A percentile compares a stretch with the other conserved stretches of the same genome.
These are phyloP conservation scores for Elmis aenea DNA, from an alignment of 2,888 invertebrate species.

Conservation along the genomic window DNA sequence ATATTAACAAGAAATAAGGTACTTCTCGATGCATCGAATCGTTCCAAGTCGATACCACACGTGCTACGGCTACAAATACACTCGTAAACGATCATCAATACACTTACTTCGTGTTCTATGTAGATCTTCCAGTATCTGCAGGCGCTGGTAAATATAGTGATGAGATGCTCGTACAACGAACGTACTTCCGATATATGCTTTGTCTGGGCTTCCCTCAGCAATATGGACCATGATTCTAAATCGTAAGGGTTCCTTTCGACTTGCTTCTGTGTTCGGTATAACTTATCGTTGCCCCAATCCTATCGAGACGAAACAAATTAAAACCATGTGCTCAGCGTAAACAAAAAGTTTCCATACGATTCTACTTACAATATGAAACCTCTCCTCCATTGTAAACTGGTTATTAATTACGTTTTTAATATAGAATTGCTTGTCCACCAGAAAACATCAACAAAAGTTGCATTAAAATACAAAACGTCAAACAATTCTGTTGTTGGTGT, in stretches of 20 bases:
- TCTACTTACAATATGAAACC: conserved; percentile 22
- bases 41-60: neutral
- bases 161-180: conserved; percentile 88
- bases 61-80: neutral
- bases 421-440: too few relatives aligned
- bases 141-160: conserved; percentile 90
- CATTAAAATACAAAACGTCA: too few relatives aligned
- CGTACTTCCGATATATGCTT: conserved; percentile 85
- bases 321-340: too few relatives aligned
- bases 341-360: neutral
- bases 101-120: conserved; percentile 88
- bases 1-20: too few relatives aligned
- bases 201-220: conserved; percentile 89
- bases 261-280: conserved; percentile 76
- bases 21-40: too few relatives aligned
- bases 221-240: conserved; percentile 95
- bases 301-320: conserved; percentile 33
- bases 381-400: too few relatives aligned
- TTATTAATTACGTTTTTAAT: too few relatives aligned
- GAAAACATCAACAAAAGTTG: too few relatives aligned
- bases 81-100: neutral
- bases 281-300: conserved; percentile 87
- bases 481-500: too few relatives aligned
- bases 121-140: conserved; percentile 99
- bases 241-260: conserved; percentile 89